Conservation (phyloP, 2,888 invertebrate species). For the Nysson spinosus region DNA sequence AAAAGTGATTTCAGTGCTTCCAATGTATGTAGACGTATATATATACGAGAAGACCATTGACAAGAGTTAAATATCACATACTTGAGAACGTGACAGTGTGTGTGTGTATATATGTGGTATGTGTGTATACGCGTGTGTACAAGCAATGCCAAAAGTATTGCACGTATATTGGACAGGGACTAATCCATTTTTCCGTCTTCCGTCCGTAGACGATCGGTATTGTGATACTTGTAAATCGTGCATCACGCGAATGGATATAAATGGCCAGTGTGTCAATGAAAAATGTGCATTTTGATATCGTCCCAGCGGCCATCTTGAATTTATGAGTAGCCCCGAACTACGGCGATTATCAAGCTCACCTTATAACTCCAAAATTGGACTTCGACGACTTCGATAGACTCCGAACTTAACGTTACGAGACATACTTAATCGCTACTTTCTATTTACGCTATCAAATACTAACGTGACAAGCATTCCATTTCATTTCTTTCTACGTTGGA, state of each 20-base stretch:
- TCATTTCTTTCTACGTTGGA: conserved; percentile 10
- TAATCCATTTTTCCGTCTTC: conserved; percentile 41
- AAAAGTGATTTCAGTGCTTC: conserved; percentile 39
- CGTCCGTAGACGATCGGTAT: conserved; percentile 17
- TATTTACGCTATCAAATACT: conserved; percentile 11
- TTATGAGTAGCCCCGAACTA: conserved; percentile 52
- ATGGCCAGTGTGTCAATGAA: conserved; percentile 31
- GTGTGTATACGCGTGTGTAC: conserved; percentile 35
- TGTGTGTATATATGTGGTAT: no score
- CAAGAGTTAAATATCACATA: conserved; percentile 28
- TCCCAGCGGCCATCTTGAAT: conserved; percentile 65
- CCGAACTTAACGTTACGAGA: conserved; percentile 11
- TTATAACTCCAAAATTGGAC: conserved; percentile 46
- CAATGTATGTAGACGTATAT: conserved; percentile 9
- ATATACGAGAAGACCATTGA: conserved; percentile 21
- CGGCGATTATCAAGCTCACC: conserved; percentile 52
- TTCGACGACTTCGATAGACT: conserved; percentile 9
- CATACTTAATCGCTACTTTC: not conserved
- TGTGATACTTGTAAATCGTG: conserved; percentile 5
- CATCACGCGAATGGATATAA: conserved; percentile 42
- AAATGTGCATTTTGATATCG: conserved; percentile 47
- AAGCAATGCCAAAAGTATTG: conserved; percentile 38
- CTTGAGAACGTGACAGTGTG: no score
- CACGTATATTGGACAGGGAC: conserved; percentile 21
- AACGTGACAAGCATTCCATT: conserved; percentile 25